phyloP scores from a whole-genome alignment of 2,113 vertebrate species.

The Eonycteris spelaea region DNA sequence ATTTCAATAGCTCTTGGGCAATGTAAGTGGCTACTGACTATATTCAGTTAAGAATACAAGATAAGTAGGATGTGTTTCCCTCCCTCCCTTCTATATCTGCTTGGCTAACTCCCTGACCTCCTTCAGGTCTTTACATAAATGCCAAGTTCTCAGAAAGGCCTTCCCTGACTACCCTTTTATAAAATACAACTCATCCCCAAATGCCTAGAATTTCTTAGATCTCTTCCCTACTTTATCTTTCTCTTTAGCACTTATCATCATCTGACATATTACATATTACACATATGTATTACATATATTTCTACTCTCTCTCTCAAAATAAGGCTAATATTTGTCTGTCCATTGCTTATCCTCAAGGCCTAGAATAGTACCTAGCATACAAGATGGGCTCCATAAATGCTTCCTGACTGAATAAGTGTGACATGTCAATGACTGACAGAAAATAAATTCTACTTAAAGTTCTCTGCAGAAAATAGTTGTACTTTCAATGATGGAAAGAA shows the following conservation, averaged over 20 bases:
- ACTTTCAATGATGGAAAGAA: slow-evolving; percentile 25
- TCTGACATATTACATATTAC: not conserved
- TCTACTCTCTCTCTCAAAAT: not conserved
- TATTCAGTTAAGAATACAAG: not conserved
- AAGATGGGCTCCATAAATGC: not conserved
- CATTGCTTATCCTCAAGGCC: not conserved
- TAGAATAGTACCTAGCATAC: not conserved
- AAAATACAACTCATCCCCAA: not conserved
- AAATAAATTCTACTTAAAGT: slow-evolving; percentile 35
- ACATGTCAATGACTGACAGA: not conserved
- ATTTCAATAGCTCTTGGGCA: not conserved
- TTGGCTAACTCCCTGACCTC: not conserved
- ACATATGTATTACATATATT: not conserved
- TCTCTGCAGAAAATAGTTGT: slow-evolving; percentile 33
- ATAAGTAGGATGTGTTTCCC: not conserved
- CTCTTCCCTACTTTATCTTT: not conserved
- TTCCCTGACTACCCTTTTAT: not conserved
- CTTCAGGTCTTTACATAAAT: not conserved
- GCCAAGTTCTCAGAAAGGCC: not conserved
- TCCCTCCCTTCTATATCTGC: not conserved
- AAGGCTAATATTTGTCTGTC: not conserved
- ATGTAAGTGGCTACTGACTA: not conserved
- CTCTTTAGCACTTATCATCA: not conserved
- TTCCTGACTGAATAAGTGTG: not conserved
- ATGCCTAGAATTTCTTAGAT: not conserved